Conservation (phyloP, 2,888 invertebrate genomes). For the Tenthredo livida region DNA sequence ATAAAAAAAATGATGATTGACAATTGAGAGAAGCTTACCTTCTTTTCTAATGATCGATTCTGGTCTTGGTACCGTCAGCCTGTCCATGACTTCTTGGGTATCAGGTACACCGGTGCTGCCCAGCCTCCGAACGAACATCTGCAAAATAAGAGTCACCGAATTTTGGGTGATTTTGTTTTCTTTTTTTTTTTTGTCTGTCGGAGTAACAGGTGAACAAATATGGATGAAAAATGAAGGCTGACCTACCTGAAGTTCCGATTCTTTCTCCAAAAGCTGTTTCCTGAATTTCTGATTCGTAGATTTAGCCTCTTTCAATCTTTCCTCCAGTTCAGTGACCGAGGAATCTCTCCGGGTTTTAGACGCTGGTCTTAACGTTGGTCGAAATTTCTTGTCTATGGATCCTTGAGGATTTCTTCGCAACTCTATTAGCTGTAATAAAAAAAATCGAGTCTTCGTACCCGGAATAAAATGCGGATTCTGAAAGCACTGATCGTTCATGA, state of each 20-base stretch:
- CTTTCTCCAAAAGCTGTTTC: conserved; percentile 91
- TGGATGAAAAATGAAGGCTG: background rate
- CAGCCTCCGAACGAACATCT: conserved; percentile 85
- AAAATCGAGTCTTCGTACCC: conserved; percentile 20
- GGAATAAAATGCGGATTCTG: background rate
- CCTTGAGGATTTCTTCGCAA: conserved; percentile 92
- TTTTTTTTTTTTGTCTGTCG: too few relatives aligned
- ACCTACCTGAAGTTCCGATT: conserved; percentile 88
- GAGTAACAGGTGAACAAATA: background rate
- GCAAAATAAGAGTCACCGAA: conserved; percentile 55
- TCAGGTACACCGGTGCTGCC: conserved; percentile 81
- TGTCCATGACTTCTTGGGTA: conserved; percentile 74
- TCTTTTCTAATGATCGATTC: conserved; percentile 75
- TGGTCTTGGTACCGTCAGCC: conserved; percentile 74
- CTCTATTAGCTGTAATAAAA: conserved; percentile 88
- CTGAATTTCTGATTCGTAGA: conserved; percentile 91
- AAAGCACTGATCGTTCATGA: conserved; percentile 7
- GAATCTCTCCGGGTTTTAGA: conserved; percentile 90
- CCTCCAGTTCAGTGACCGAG: conserved; percentile 90
- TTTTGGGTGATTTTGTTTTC: background rate
- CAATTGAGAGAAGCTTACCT: conserved; percentile 67
- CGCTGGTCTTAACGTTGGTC: conserved; percentile 92
- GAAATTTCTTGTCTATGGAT: conserved; percentile 89
- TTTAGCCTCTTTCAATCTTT: conserved; percentile 90
- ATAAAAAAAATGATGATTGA: conserved; percentile 40